Percentiles rank a stretch among this genome's conserved stretches.
phyloP scores from a whole-genome alignment of 2,888 invertebrate species.

The Bedellia somnulentella region DNA sequence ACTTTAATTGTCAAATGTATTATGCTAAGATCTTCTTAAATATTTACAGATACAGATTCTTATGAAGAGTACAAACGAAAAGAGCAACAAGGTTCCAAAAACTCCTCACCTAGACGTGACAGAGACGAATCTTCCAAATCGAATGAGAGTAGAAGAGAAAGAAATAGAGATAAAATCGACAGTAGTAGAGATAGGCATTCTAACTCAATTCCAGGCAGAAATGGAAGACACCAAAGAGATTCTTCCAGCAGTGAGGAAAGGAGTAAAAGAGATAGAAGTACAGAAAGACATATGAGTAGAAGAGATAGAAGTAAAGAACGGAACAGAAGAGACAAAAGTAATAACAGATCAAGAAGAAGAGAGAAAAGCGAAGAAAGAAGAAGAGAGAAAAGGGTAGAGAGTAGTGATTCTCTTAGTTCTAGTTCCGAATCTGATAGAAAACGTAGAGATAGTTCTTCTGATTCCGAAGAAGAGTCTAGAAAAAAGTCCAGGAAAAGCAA shows the following conservation, averaged over 20 bases:
- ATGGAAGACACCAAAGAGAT: constrained; percentile 14
- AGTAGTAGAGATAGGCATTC: constrained; percentile 15
- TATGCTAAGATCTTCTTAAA: too few species aligned
- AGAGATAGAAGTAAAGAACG: not conserved
- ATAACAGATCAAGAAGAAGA: constrained; percentile 3
- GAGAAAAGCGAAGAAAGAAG: constrained; percentile 5
- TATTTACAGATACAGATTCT: constrained; percentile 68
- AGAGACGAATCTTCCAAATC: constrained; percentile 19
- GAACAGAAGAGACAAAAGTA: not conserved
- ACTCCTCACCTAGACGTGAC: constrained; percentile 16
- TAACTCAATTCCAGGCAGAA: too few species aligned
- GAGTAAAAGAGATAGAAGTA: constrained; percentile 6
- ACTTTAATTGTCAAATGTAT: too few species aligned
- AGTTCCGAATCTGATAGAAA: constrained; percentile 22
- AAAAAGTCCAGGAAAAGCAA: constrained; percentile 22
- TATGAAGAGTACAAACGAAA: constrained; percentile 70
- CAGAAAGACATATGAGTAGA: too few species aligned
- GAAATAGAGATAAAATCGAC: constrained; percentile 18
- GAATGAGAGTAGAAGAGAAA: constrained; percentile 9
- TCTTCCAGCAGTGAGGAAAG: constrained; percentile 13
- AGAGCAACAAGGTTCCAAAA: constrained; percentile 29
- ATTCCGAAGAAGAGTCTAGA: constrained; percentile 15
- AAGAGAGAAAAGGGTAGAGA: constrained; percentile 18
- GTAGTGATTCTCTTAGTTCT: constrained; percentile 25
- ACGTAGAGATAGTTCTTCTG: constrained; percentile 19